Base-by-base conservation (phyloP, 2,888 invertebrate species). In the Nephrotoma flavescens region DNA sequence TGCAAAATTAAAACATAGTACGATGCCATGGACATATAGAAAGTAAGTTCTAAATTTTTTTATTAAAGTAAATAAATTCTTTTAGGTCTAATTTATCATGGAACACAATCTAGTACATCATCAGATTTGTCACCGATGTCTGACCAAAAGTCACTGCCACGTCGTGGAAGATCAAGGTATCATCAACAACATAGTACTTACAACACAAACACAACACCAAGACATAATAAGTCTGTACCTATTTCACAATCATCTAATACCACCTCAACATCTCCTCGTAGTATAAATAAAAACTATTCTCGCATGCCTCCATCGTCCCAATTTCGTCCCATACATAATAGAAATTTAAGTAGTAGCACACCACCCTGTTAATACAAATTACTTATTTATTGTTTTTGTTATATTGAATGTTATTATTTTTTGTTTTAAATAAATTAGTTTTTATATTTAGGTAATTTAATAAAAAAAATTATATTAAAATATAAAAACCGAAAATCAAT, bases 81-180 rank as follows among this genome's bases (percentile, higher is more conserved):
- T 87, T 88, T 92, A 94, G 95, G 94, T 92, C 95, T 94, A 91
- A 94, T 95, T 91, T 95, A 95, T 91, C 95, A 95, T 91, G 95
- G 95, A 91, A 94, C 95, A 91, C 94, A 94, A 90, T 95, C 95
- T 90, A 95, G 95, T 92, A 95, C 95, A 89, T 95, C 95, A 88
- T 95, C 95, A 90, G 95, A 95, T 92, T 93, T 95, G 90, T 95
- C 95, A 89, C 95, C 95, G 90, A 95, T 95, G 95, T 95, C 95
- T 90, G 95, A 95, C 91, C 95, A 95, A 92, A 95, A 95, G 91
- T 95, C 95, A 89, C 92, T 95, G 90, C 95, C 95, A 89, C 93
- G 95, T 90, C 93, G 95, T 91, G 94, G 94, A 91, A 93, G 94
- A 91, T 94, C 94, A 92, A 94, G 94, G 94, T 95, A 93, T 92